A percentile compares a stretch with the other conserved stretches of the same genome.
Conservation (phyloP, 2,888 invertebrate species). For the Drosophila niveifrons region DNA sequence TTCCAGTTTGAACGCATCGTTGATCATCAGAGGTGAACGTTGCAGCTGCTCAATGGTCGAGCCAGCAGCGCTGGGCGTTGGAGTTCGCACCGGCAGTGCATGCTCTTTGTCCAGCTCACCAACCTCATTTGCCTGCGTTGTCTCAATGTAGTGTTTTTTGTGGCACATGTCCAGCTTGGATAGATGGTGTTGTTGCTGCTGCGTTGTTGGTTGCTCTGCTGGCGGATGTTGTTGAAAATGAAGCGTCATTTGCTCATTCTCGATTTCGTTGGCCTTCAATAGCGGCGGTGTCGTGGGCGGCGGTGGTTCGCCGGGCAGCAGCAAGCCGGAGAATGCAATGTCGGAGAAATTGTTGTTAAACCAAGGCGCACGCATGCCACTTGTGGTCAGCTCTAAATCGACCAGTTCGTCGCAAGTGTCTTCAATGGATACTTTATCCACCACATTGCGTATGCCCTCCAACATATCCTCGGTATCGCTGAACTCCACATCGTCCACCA, state of each 20-base stretch:
- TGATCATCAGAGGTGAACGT: slow-evolving; percentile 58
- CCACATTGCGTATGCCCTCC: slow-evolving; percentile 93
- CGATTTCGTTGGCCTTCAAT: slow-evolving; percentile 23
- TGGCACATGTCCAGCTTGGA: slow-evolving; percentile 31
- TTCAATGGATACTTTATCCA: slow-evolving; percentile 87
- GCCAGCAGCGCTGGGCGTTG: slow-evolving; percentile 31
- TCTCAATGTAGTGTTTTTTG: slow-evolving; percentile 44
- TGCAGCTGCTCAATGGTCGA: slow-evolving; percentile 63
- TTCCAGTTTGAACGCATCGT: slow-evolving; percentile 59
- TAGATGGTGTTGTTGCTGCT: background rate
- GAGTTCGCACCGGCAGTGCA: slow-evolving; percentile 32
- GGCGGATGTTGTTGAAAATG: slow-evolving; percentile 37
- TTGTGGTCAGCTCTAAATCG: slow-evolving; percentile 79
- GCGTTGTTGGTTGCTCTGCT: slow-evolving; percentile 13
- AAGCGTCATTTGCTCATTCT: slow-evolving; percentile 47
- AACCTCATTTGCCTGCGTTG: background rate
- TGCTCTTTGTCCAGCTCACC: slow-evolving; percentile 20
- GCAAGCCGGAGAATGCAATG: slow-evolving; percentile 71
- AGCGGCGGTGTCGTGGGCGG: slow-evolving; percentile 30
- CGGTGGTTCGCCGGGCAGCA: slow-evolving; percentile 69
- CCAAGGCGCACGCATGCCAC: slow-evolving; percentile 78
- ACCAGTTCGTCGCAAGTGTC: slow-evolving; percentile 85
- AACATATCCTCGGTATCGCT: slow-evolving; percentile 94
- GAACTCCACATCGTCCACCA: slow-evolving; percentile 88
- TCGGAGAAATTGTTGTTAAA: slow-evolving; percentile 77